Evolutionary conservation across 2,888 invertebrate genomes (phyloP), one percentile per base, ranked within the genome.

Genomic region (Leucoma salicis): DNA sequence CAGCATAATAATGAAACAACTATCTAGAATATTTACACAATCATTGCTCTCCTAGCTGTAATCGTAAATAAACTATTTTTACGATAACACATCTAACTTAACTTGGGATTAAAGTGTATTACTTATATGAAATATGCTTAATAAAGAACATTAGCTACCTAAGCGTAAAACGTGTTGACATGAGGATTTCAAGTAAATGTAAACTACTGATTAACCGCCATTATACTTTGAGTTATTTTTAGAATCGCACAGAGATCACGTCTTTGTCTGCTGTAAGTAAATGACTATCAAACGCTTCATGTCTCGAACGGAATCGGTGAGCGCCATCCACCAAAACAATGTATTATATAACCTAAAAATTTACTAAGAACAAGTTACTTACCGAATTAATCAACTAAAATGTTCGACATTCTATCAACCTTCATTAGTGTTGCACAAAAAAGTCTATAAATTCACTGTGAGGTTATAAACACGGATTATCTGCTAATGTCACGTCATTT

Each of bases 241-340:
- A 89, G 88, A 85, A 74, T 79, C 74, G 76, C 74, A 78, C 82
- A 78, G 76, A 87, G 87, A 89, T 84, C 88, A 83, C 80, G 80
- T 80, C 88, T 86, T 85, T 85, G 86, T 87, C 79, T 82, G 78
- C 70, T 74, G 70, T 80, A 84, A 79, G 76, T 80, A 80, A 83
- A 81, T 75, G 74, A 78, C 71, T 78, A 78, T 78, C 70, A 78
- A 76, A 63, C 69, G 66, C 55, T 68, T 48, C 56, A 55, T 56
- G 60, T 65, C 62, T 58, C 46, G 39, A 50, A 39, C 49, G 50
- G 47, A 63, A 67, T 51, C 55, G 37, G 53, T 48, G 39, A 53
- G 57, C 62, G 55, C 62, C 69, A 67, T 65, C 61, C 55, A 74
- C 67, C 75, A 78, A 73, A 78, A 79, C 78, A 81, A 64, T 67